Evolutionary conservation across 2,797 vertebrate species (phyloP).

Genomic region (Silurus lanzhouensis): DNA sequence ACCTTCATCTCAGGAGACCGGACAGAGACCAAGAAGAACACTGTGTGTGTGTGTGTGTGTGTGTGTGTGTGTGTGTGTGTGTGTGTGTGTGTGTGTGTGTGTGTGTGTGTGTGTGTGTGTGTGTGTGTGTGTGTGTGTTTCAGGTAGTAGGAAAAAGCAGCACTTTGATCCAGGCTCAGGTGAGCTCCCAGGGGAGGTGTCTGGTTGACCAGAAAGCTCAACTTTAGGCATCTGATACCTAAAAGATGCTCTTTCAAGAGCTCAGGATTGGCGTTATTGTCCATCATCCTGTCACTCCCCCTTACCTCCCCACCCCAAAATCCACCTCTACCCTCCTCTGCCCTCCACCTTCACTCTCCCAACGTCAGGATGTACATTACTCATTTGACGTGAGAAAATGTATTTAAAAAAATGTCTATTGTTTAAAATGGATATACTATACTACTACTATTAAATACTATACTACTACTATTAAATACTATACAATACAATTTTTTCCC

Average conservation of each 20-base stretch:
- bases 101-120: constrained; percentile 36
- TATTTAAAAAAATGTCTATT: background rate
- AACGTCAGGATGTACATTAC: background rate
- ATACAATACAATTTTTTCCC: no score
- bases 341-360: background rate
- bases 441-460: no score
- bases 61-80: constrained; percentile 28
- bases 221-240: constrained; percentile 83
- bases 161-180: constrained; percentile 96
- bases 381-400: background rate
- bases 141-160: constrained; percentile 70
- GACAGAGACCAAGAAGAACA: constrained; percentile 30
- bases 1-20: constrained; percentile 43
- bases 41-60: background rate
- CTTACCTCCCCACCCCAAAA: constrained; percentile 5
- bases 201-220: constrained; percentile 86
- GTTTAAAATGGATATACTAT: background rate
- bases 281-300: constrained; percentile 78
- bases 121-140: constrained; percentile 46
- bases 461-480: no score
- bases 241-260: constrained; percentile 86
- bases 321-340: background rate
- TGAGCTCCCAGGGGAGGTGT: constrained; percentile 89
- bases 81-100: constrained; percentile 23
- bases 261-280: constrained; percentile 75